Evolutionary conservation across 2,113 vertebrate genomes (phyloP).

Genomic region (Meleagris gallopavo): DNA sequence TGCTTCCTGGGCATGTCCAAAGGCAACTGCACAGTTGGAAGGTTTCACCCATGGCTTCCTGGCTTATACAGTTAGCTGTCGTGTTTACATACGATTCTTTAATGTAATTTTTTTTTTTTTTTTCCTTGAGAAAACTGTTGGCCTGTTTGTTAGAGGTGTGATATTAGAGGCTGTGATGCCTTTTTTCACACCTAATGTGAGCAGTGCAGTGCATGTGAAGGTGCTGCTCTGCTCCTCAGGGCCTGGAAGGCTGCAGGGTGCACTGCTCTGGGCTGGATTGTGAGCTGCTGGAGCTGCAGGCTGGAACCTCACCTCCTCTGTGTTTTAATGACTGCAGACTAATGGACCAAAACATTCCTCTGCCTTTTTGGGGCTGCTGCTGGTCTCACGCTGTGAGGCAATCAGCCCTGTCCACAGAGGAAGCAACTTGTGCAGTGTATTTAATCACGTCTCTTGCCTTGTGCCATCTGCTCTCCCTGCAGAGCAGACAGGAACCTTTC

Average conservation of each 20-base stretch:
- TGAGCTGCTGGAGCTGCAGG: neutral
- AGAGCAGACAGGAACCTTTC: neutral
- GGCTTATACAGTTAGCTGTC: neutral
- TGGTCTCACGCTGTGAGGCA: neutral
- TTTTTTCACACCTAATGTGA: accelerated
- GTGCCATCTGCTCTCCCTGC: conserved; percentile 10
- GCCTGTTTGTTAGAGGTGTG: neutral
- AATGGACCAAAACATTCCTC: neutral
- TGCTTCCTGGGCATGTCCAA: neutral
- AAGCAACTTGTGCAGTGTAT: accelerated
- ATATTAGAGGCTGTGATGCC: neutral
- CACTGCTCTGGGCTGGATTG: neutral
- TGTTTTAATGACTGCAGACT: neutral
- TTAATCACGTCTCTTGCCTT: neutral
- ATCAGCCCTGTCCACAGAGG: neutral
- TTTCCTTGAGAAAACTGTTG: neutral
- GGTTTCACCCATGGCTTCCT: neutral
- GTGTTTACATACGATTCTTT: neutral
- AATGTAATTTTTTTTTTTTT: neutral
- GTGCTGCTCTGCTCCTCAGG: neutral
- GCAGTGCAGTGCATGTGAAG: neutral
- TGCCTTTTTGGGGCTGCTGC: neutral
- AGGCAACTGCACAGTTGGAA: neutral
- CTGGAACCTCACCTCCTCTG: neutral
- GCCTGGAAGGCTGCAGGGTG: neutral